Evolutionary conservation across 1,140 invertebrate genomes (phyloP).

Genomic region (Rhizoglyphus robini): DNA sequence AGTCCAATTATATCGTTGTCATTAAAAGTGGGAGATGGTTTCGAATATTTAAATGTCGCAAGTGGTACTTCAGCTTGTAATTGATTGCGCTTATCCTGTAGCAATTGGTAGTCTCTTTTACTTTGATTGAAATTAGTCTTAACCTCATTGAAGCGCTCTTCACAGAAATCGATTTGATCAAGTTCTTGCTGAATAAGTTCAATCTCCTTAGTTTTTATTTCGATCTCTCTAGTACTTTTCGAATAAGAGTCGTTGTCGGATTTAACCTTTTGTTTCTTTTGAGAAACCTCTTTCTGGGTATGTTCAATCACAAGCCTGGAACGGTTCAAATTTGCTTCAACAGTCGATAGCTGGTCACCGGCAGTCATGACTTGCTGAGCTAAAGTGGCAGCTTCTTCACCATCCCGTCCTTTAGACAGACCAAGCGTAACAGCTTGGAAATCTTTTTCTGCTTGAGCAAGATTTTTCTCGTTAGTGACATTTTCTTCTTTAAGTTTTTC

Average conservation of each 20-base stretch:
- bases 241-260: constrained; percentile 1
- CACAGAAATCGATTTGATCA: constrained; percentile 16
- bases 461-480: constrained; percentile 48
- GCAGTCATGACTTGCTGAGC: constrained; percentile 71
- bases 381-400: constrained; percentile 58
- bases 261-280: background rate
- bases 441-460: constrained; percentile 56
- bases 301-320: background rate
- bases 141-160: constrained; percentile 1
- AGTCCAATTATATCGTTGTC: constrained; percentile 78
- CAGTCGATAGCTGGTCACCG: constrained; percentile 54
- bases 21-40: constrained; percentile 47
- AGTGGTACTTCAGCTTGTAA: background rate
- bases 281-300: background rate
- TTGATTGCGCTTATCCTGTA: background rate
- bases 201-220: constrained; percentile 61
- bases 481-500: constrained; percentile 53
- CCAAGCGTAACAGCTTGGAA: constrained; percentile 72
- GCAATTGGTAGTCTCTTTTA: background rate
- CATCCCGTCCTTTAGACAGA: constrained; percentile 58
- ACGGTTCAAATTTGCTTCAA: constrained; percentile 53
- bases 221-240: background rate
- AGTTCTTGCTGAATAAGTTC: constrained; percentile 33
- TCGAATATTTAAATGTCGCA: background rate
- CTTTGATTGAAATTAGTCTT: background rate